Evolutionary conservation across 2,888 invertebrate genomes (phyloP), one percentile per base, ranked within the genome.

Genomic region (Agrochola circellaris): DNA sequence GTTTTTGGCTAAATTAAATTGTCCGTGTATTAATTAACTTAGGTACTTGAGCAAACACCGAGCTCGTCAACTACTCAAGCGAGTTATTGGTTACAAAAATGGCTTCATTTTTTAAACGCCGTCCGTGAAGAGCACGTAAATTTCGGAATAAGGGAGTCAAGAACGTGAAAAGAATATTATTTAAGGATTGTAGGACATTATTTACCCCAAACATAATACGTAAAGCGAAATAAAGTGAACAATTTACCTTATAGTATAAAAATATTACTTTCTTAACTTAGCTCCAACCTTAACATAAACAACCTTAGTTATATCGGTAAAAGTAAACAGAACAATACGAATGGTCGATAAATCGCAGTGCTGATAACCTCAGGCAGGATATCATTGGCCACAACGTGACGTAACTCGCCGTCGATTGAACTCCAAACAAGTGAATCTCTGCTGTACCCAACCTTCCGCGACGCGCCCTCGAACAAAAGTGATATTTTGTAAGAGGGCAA

Each of bases 1-100:
- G 90, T 93, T 93, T 93, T 92, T 91, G 89, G 90, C 88, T 86
- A 90, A 92, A 93, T 93, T 91, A 93, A 93, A 93, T 91, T 90
- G 89, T 87, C 85, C 89, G 86, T 90, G 90, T 92, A 91, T 93
- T 93, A 93, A 94, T 94, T 93, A 93, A 91, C 91, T 91, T 90
- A 93, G 92, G 89, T 84, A 89, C 90, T 93, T 89, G 87, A 89
- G 89, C 90, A 92, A 92, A 93, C 91, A 92, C 88, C 81, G 83
- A 87, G 84, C 86, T 85, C 84, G 86, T 89, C 89, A 89, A 84
- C 88, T 85, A 83, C 67, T 73, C 61, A 34, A 83, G 85, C 84
- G 82, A 84, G 88, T 86, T 91, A 88, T 91, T 93, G 89, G 91
- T 90, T 85, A 83, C 80, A 84, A 90, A 90, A 91, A 90, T 87